Conservation (phyloP, 1,140 invertebrate species). For the Zaprionus gabonicus region DNA sequence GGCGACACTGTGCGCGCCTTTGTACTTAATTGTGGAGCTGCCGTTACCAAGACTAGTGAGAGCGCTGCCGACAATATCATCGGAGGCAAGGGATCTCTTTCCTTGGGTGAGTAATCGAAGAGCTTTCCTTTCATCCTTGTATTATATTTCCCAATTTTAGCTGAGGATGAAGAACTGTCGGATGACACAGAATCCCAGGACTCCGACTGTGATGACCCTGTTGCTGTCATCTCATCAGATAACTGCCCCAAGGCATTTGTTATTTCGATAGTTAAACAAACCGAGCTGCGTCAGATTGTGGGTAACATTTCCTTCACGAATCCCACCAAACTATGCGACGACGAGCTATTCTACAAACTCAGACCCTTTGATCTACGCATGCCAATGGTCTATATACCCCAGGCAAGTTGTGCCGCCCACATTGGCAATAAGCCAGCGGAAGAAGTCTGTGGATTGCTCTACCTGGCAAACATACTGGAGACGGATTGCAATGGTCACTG, state of each 20-base stretch:
- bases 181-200: conserved; percentile 62
- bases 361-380: conserved; percentile 73
- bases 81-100: conserved; percentile 64
- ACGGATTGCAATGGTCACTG: conserved; percentile 89
- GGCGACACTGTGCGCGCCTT: conserved; percentile 90
- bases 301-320: conserved; percentile 77
- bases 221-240: conserved; percentile 48
- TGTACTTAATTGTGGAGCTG: conserved; percentile 74
- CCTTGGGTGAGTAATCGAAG: conserved; percentile 45
- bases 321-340: conserved; percentile 58
- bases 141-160: conserved; percentile 14
- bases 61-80: conserved; percentile 22
- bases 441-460: conserved; percentile 86
- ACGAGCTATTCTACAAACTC: conserved; percentile 69
- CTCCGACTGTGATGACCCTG: conserved; percentile 62
- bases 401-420: conserved; percentile 48
- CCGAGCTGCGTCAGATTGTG: conserved; percentile 71
- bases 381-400: conserved; percentile 74
- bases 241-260: conserved; percentile 79
- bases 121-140: neutral
- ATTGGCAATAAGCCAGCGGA: conserved; percentile 46
- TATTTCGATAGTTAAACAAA: conserved; percentile 71
- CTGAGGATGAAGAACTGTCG: conserved; percentile 63
- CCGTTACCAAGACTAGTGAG: conserved; percentile 14
- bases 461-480: conserved; percentile 89